A percentile compares a stretch with the other conserved stretches of the same genome.
Conservation (phyloP, 1,140 invertebrate species). For the Notospermus geniculatus region DNA sequence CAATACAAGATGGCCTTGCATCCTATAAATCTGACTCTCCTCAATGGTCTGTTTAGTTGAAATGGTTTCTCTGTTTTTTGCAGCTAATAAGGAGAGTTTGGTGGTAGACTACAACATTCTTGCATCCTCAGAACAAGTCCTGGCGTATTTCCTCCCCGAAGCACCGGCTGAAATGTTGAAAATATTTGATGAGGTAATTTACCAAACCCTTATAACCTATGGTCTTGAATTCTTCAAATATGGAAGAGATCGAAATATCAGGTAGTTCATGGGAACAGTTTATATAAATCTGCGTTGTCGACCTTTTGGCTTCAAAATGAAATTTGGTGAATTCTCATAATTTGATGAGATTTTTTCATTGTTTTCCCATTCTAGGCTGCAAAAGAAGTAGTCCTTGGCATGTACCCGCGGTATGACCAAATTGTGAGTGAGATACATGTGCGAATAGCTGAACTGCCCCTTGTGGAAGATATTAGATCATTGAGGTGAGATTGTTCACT, state of each 20-base stretch:
- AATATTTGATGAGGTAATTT: constrained; percentile 91
- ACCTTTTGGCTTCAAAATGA: too few relatives aligned
- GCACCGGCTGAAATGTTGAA: constrained; percentile 93
- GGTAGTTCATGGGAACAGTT: too few relatives aligned
- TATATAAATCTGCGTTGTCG: too few relatives aligned
- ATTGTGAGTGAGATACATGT: constrained; percentile 88
- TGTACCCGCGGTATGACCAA: constrained; percentile 94
- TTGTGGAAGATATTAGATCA: constrained; percentile 93
- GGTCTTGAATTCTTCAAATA: too few relatives aligned
- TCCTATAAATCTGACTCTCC: too few relatives aligned
- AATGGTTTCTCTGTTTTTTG: too few relatives aligned
- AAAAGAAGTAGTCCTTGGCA: constrained; percentile 88
- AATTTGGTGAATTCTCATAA: background rate
- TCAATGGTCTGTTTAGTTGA: too few relatives aligned
- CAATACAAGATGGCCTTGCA: too few relatives aligned
- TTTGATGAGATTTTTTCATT: background rate
- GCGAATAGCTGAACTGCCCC: constrained; percentile 88
- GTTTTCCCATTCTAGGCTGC: constrained; percentile 60
- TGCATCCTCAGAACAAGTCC: constrained; percentile 83
- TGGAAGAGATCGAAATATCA: too few relatives aligned
- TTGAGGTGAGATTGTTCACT: constrained; percentile 69
- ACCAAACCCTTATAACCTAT: too few relatives aligned
- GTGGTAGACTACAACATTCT: constrained; percentile 90
- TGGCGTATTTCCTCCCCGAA: constrained; percentile 96
- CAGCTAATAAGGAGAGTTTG: constrained; percentile 75